Base-by-base conservation (phyloP, 2,888 invertebrate species). In the Dinocampus coccinellae region DNA sequence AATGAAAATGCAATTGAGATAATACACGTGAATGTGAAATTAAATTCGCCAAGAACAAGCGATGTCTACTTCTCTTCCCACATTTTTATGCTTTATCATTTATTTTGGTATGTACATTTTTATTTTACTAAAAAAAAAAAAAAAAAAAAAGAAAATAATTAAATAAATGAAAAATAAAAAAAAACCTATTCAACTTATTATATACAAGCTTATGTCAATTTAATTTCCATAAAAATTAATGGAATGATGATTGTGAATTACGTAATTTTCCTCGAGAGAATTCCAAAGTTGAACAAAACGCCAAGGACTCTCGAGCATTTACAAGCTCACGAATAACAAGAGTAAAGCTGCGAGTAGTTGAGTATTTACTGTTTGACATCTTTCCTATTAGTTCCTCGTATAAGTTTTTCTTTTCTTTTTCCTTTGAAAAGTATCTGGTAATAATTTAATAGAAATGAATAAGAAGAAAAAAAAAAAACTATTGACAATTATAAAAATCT, bases 11-110 rank as follows among this genome's bases (percentile, higher is more conserved):
- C 75, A 72, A 66, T 73, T 70, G 76, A 80, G 78, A 80, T 80
- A 82, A 77, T 81, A 80, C 75, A 76, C 73, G 78, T 78, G 72
- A 76, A 84, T 84, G 83, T 84, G 80, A 83, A n/a, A n/a, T 80
- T 74, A 72, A 79, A 68, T 75, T 76, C 79, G 78, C 70, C 76
- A 76, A 74, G 75, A 79, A 79, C 75, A 82, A 85, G 84, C 84
- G 78, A 85, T 85, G 85, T 83, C 85, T 83, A 81, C 85, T 80
- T 80, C 80, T 82, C 81, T 83, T 80, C 80, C 81, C 79, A 78
- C 78, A 77, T 77, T 85, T 78, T 73, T 84, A 81, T 83, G 79
- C 79, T 82, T 85, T 83, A 82, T 85, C 75, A 81, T 85, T 85
- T 85, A 79, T 85, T 85, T 85, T 83, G 85, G 85, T 85, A 75